Percentiles rank a stretch among this genome's conserved stretches.
Evolutionary conservation across 2,888 invertebrate species (phyloP).

Genomic region (Parthenolecanium corni): DNA sequence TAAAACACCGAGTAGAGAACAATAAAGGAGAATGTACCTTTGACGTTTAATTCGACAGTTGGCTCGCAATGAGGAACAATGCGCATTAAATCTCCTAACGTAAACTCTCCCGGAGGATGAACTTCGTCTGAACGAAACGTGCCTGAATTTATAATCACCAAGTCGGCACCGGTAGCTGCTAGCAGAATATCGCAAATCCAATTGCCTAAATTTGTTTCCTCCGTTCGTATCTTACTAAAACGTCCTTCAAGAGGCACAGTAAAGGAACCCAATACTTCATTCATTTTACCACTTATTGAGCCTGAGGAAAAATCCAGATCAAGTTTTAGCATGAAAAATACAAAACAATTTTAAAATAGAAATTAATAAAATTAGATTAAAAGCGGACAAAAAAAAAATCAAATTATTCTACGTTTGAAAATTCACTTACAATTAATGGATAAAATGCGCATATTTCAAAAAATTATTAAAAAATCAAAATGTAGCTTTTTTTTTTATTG

Average conservation of each 20-base stretch:
- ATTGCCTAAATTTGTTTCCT: slow-evolving; percentile 81
- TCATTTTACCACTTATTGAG: slow-evolving; percentile 71
- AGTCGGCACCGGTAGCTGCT: slow-evolving; percentile 73
- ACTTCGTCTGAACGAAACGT: slow-evolving; percentile 64
- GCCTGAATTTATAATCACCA: slow-evolving; percentile 78
- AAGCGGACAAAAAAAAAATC: background rate
- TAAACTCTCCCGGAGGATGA: slow-evolving; percentile 74
- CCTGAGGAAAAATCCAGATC: slow-evolving; percentile 41
- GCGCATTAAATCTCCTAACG: slow-evolving; percentile 66
- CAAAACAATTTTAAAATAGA: no score
- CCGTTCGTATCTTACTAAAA: slow-evolving; percentile 64
- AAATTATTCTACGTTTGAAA: background rate
- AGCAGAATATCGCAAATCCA: slow-evolving; percentile 71
- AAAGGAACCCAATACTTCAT: slow-evolving; percentile 69
- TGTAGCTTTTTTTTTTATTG: no score
- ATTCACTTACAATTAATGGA: no score
- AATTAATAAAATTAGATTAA: background rate
- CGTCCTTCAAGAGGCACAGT: slow-evolving; percentile 77
- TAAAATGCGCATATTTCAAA: no score
- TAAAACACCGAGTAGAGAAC: background rate
- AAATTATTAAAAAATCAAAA: no score
- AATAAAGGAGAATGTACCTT: slow-evolving; percentile 42
- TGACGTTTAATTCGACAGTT: slow-evolving; percentile 60
- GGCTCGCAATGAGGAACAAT: slow-evolving; percentile 80
- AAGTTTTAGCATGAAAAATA: no score